phyloP scores from a whole-genome alignment of 2,888 invertebrate genomes.

The Thumatha senex region DNA sequence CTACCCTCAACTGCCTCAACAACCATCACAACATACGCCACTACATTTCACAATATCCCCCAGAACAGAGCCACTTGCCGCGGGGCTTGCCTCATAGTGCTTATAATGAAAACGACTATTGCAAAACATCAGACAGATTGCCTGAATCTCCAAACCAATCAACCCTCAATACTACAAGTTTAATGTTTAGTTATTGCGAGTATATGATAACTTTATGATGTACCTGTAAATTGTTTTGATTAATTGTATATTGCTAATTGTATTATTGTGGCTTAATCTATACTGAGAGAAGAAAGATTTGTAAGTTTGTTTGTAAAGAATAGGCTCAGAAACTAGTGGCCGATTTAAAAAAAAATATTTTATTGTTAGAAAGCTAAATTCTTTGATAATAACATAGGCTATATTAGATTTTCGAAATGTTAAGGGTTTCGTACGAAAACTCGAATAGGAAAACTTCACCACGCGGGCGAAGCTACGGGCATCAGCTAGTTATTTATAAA shows the following conservation, averaged over 20 bases:
- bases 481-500: no score
- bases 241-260: slow-evolving; percentile 26
- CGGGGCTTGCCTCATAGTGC: slow-evolving; percentile 66
- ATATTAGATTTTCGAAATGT: no score
- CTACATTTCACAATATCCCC: slow-evolving; percentile 67
- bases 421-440: no score
- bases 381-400: no score
- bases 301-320: no score
- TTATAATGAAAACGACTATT: slow-evolving; percentile 58
- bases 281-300: no score
- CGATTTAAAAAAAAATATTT: no score
- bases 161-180: slow-evolving; percentile 19
- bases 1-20: slow-evolving; percentile 59
- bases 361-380: no score
- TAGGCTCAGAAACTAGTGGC: no score
- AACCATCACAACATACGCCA: slow-evolving; percentile 53
- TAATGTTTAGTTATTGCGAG: slow-evolving; percentile 12
- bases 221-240: slow-evolving; percentile 21
- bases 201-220: slow-evolving; percentile 20
- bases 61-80: slow-evolving; percentile 66
- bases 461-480: no score
- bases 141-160: slow-evolving; percentile 29
- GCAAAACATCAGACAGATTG: slow-evolving; percentile 49
- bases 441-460: no score
- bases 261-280: slow-evolving; percentile 9